Evolutionary conservation across 2,888 invertebrate genomes (phyloP), one percentile per base, ranked within the genome.

Genomic region (Hanleya hanleyi): DNA sequence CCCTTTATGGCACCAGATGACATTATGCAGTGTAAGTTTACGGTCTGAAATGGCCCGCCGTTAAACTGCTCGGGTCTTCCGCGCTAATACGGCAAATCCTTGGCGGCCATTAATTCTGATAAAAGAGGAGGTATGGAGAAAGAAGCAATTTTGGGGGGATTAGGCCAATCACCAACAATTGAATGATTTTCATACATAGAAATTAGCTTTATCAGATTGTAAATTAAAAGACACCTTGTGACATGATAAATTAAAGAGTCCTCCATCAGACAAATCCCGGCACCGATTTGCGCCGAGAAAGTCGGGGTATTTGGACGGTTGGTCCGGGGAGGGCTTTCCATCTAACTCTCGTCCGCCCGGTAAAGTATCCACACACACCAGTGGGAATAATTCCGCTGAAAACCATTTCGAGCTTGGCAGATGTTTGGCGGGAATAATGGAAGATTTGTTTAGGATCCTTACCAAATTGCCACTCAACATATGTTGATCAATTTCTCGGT

Each of bases 141-240:
- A 57, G 57, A 57, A 57, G 57, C 57, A 57, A 51, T 57, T 57
- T 57, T 26, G 29, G 29, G 29, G 32, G 32, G 57, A 22, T 57
- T 57, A 57, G 32, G 22, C 32, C 57, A 57, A 57, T 57, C 32
- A 29, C 29, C 29, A 57, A 57, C 57, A 29, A 57, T 57, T 57
- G 57, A 57, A 57, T 22, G 32, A 29, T 57, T 57, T 57, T 57
- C 57, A 57, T 57, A 57, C 57, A 57, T 29, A 57, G 57, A 57
- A 57, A 57, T 57, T 57, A 57, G 57, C 57, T 29, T 29, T 57
- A 57, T 57, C 29, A 57, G 29, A 57, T 29, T 29, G 57, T 57
- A 57, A 57, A 57, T 57, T 22, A 57, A 57, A 57, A 57, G 57
- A 57, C 57, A 57, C 32, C 32, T 57, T 22, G 32, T 29, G 57